Evolutionary conservation across 1,140 invertebrate genomes (phyloP).

Genomic region (Cydia splendana): DNA sequence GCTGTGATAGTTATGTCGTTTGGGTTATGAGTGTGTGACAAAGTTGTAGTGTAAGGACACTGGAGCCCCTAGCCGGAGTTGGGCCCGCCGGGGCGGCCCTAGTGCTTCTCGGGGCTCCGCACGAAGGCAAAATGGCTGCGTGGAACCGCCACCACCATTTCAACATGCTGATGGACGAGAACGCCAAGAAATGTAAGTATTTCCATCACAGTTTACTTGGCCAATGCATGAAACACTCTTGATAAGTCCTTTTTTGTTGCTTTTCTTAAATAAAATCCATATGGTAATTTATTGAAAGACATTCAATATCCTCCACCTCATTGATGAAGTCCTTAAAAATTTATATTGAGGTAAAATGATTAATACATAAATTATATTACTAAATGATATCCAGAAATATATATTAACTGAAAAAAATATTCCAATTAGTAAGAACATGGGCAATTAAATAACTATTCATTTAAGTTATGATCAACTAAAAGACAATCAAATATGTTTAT

Average conservation of each 20-base stretch:
- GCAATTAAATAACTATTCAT: no score
- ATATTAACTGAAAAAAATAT: no score
- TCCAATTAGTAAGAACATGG: no score
- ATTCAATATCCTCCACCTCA: background rate
- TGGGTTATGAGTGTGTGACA: slow-evolving; percentile 78
- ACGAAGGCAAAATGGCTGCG: slow-evolving; percentile 82
- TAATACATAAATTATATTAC: no score
- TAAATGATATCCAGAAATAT: no score
- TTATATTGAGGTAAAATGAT: background rate
- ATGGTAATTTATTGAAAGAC: background rate
- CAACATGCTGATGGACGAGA: slow-evolving; percentile 85
- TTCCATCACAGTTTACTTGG: background rate
- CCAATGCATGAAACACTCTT: no score
- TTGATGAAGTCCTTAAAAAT: background rate
- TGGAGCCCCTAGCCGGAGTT: slow-evolving; percentile 80
- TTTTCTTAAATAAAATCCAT: background rate
- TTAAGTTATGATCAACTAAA: background rate
- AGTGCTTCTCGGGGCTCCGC: slow-evolving; percentile 80
- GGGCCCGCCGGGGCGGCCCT: slow-evolving; percentile 79
- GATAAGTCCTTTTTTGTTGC: background rate
- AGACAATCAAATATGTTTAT: background rate
- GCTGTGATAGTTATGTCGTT: slow-evolving; percentile 72
- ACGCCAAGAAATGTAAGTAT: slow-evolving; percentile 85
- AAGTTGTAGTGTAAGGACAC: slow-evolving; percentile 77
- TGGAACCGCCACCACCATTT: slow-evolving; percentile 88